A percentile compares a stretch with the other conserved stretches of the same genome.
Evolutionary conservation across 2,888 invertebrate species (phyloP).

Genomic region (Rhodophaea formosa): DNA sequence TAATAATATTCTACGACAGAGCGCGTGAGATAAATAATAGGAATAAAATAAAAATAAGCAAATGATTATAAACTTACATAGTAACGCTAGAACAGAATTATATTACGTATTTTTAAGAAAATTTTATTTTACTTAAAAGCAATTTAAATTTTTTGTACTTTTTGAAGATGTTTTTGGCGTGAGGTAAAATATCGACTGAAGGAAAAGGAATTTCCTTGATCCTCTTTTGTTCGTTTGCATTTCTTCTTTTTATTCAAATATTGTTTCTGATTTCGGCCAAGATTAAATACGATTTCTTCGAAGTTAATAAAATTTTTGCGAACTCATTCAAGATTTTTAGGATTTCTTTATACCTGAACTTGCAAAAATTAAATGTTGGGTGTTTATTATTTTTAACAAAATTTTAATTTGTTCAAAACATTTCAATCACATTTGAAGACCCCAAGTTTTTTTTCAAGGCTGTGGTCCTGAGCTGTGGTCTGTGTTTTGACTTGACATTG

Average conservation of each 20-base stretch:
- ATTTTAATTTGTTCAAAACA: too few species aligned
- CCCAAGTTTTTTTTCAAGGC: too few species aligned
- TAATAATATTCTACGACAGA: too few species aligned
- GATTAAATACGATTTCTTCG: not conserved
- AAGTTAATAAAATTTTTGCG: too few species aligned
- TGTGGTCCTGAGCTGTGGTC: too few species aligned
- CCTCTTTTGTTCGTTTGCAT: conserved; percentile 19
- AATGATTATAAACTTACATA: not conserved
- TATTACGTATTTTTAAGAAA: not conserved
- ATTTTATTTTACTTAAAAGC: not conserved
- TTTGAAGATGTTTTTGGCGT: conserved; percentile 36
- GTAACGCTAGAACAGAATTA: not conserved
- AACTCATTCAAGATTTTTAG: not conserved
- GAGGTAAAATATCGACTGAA: conserved; percentile 39
- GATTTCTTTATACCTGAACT: not conserved
- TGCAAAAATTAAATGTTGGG: too few species aligned
- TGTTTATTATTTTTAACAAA: too few species aligned
- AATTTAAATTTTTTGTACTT: conserved; percentile 41
- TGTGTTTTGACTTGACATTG: too few species aligned
- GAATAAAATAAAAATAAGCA: not conserved
- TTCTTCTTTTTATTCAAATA: conserved; percentile 12
- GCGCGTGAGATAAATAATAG: not conserved
- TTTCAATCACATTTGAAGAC: too few species aligned
- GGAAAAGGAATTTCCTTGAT: conserved; percentile 22
- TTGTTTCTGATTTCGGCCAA: conserved; percentile 9